Base-by-base conservation (phyloP, 2,888 invertebrate species). In the Aphodius sticticus region DNA sequence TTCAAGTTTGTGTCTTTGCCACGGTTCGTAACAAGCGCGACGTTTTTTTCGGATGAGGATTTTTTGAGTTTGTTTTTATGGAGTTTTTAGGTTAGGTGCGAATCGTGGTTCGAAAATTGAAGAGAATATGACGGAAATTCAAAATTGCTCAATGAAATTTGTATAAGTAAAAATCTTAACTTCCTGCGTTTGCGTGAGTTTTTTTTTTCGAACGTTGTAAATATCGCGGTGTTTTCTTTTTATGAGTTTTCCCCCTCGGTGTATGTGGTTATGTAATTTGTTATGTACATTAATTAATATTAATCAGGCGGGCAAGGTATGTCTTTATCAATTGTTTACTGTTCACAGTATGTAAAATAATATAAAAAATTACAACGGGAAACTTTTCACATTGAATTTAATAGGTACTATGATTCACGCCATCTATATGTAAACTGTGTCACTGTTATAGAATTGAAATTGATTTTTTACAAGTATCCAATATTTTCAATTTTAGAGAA, bases 241-340 rank as follows among this genome's bases (percentile, higher is more conserved):
- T 9, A 53, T 53, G 53, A 53, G 12, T 53, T 53, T 38, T 53
- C 12, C 4, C 53, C 53, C 12, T 53, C 53, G 53, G 53, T 53
- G 53, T 53, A 53, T 53, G 53, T 53, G 53, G 53, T 53, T 53
- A 53, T 53, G 53, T 53, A 53, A 53, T 53, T 53, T 53, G 53
- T 53, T 53, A 53, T 53, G 53, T 53, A 53, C 53, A 53, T 53
- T 53, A 53, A 53, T 53, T 53, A 53, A 53, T 9, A 53, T 53
- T 53, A 53, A 1, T 53, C 12, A 0, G 53, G 53, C 53, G 4
- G 53, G 53, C 53, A 53, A 53, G 53, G 53, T 53, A 53, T 53
- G 53, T 53, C 53, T 53, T 53, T 53, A 53, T 53, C 53, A 53
- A n/a, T 53, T 7, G 2, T 53, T 53, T 53, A 12, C 12, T 53